phyloP scores from a whole-genome alignment of 1,140 invertebrate species.

The Sitobion miscanthi region DNA sequence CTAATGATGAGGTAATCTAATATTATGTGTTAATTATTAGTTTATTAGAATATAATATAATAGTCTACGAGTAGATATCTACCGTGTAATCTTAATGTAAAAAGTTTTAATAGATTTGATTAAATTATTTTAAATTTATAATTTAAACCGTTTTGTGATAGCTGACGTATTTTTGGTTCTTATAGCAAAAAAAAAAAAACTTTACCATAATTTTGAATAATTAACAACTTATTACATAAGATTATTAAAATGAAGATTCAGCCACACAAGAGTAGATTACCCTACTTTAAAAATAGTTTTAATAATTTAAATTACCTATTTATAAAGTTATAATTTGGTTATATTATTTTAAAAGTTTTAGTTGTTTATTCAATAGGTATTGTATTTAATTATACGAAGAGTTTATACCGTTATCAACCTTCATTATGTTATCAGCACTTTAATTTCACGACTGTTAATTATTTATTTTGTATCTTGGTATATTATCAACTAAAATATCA shows the following conservation, averaged over 20 bases:
- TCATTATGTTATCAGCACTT: too few species aligned
- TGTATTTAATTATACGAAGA: background rate
- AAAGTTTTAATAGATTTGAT: background rate
- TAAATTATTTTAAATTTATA: background rate
- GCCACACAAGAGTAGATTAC: background rate
- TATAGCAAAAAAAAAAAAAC: background rate
- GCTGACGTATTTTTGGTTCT: background rate
- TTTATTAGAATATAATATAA: background rate
- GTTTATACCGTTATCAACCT: too few species aligned
- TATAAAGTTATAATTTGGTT: background rate
- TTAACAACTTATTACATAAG: background rate
- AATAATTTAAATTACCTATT: too few species aligned
- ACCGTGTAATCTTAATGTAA: background rate
- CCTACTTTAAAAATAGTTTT: background rate
- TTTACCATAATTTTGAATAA: background rate
- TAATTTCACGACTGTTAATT: too few species aligned
- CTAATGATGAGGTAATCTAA: background rate
- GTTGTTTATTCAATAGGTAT: background rate
- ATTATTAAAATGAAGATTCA: background rate
- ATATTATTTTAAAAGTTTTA: background rate
- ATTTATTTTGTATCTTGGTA: too few species aligned
- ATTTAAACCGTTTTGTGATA: background rate
- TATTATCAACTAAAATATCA: too few species aligned
- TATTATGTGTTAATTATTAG: background rate
- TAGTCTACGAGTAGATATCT: background rate